Conservation (phyloP, 2,888 invertebrate genomes). For the Hoplodrina blanda region DNA sequence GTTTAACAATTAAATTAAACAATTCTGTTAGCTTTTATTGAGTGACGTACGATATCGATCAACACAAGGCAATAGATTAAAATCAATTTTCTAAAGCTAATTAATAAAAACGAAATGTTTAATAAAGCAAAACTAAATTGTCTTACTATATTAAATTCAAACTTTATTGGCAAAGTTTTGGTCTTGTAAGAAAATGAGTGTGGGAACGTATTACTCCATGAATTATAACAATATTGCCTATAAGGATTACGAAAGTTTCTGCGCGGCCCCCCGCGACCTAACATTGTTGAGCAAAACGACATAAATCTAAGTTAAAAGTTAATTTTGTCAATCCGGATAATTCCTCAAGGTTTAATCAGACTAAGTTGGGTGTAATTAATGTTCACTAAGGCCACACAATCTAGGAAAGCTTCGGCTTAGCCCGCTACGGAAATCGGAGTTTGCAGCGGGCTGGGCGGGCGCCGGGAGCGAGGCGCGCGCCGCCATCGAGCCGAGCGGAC, state of each 20-base stretch:
- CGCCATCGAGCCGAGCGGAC: constrained; percentile 58
- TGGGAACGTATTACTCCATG: constrained; percentile 39
- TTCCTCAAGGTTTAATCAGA: constrained; percentile 91
- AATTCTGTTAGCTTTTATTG: constrained; percentile 8
- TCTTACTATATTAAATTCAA: constrained; percentile 37
- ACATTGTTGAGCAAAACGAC: constrained; percentile 71
- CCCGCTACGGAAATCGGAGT: constrained; percentile 82
- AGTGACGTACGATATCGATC: constrained; percentile 4
- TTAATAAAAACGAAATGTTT: constrained; percentile 31
- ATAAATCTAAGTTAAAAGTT: constrained; percentile 90
- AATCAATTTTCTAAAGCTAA: constrained; percentile 20
- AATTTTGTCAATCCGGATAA: constrained; percentile 91
- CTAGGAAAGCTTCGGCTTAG: constrained; percentile 89
- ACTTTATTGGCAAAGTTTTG: constrained; percentile 44
- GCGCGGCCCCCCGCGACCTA: constrained; percentile 43
- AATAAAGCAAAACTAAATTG: constrained; percentile 25
- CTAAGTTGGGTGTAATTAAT: constrained; percentile 90
- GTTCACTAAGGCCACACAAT: constrained; percentile 90
- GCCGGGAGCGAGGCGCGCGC: constrained; percentile 52
- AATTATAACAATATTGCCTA: constrained; percentile 54
- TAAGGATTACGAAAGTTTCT: constrained; percentile 55
- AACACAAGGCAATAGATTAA: constrained; percentile 13
- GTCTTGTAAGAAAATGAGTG: constrained; percentile 34
- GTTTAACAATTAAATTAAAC: constrained; percentile 17
- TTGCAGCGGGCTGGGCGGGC: constrained; percentile 73